Evolutionary conservation across 2,888 invertebrate genomes (phyloP), one percentile per base, ranked within the genome.

Genomic region (Pseudanteris insignis): DNA sequence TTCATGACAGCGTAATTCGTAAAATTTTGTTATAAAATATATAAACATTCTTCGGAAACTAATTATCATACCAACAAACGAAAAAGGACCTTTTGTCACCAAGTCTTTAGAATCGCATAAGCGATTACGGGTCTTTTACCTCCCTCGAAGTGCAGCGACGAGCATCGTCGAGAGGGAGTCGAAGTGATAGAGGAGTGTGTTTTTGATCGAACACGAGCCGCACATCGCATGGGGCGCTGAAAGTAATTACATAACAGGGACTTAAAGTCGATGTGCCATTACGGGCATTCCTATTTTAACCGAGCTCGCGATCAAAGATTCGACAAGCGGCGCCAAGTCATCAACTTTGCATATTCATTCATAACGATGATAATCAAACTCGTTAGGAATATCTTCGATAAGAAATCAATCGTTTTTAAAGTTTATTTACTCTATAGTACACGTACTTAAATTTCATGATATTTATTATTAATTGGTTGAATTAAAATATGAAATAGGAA

Each of bases 171-270:
- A 38, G 40, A 41, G 53, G 47, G 30, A 47, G 43, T 33, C 21
- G 24, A 32, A 53, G 47, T 38, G 32, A 40, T 50, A 57, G 34
- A 58, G 34, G 37, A 48, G 58, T 38, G 34, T 43, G 58, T 59
- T 59, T 59, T 51, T 59, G 51, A 51, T 51, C 50, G 51, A 51
- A 46, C 58, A 51, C 11, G 57, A 57, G 43, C 33, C 47, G 58
- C 38, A 48, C 37, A 65, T 59, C 62, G 55, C 51, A 62, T 46
- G 40, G 46, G 47, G 47, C 25, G 69, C 65, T 60, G 58, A 69
- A 71, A 70, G 70, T 72, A 69, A 72, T 70, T 72, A 66, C 67
- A 63, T 69, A 69, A 71, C 67, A 62, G 66, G 58, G 59, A 66
- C 55, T 67, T 70, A 69, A 69, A 69, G 66, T 63, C 54, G 67